Percentiles rank a stretch among this genome's conserved stretches.
phyloP scores from a whole-genome alignment of 1,140 invertebrate genomes.

The Macrosteles quadrilineatus region DNA sequence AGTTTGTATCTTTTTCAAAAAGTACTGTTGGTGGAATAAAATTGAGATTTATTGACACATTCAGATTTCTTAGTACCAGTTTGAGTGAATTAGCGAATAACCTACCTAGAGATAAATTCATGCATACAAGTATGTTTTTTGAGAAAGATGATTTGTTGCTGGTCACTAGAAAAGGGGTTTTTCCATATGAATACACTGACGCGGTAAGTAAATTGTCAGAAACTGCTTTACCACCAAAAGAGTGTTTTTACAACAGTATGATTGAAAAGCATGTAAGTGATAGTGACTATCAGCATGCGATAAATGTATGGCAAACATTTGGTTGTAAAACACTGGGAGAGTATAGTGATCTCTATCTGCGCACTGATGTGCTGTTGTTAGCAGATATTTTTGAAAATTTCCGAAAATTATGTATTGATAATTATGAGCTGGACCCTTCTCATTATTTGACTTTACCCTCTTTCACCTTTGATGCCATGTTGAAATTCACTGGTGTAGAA shows the following conservation, averaged over 20 bases:
- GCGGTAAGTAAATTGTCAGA: constrained; percentile 45
- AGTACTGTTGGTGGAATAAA: constrained; percentile 7
- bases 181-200: constrained; percentile 46
- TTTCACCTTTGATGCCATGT: constrained; percentile 50
- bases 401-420: constrained; percentile 41
- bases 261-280: constrained; percentile 41
- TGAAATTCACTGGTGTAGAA: constrained; percentile 49
- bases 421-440: constrained; percentile 37
- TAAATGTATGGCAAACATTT: constrained; percentile 52
- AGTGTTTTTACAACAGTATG: constrained; percentile 45
- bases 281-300: constrained; percentile 50
- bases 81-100: constrained; percentile 19
- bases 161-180: constrained; percentile 43
- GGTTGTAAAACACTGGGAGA: constrained; percentile 42
- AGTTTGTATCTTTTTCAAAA: constrained; percentile 28
- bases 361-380: constrained; percentile 51
- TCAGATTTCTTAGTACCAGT: constrained; percentile 16
- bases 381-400: constrained; percentile 53
- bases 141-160: constrained; percentile 34
- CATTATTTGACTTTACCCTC: constrained; percentile 50
- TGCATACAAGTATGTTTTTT: constrained; percentile 24
- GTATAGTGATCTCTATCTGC: constrained; percentile 48
- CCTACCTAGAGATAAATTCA: constrained; percentile 11
- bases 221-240: constrained; percentile 44
- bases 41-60: constrained; percentile 29